phyloP scores from a whole-genome alignment of 2,113 vertebrate genomes.

The Equus quagga region DNA sequence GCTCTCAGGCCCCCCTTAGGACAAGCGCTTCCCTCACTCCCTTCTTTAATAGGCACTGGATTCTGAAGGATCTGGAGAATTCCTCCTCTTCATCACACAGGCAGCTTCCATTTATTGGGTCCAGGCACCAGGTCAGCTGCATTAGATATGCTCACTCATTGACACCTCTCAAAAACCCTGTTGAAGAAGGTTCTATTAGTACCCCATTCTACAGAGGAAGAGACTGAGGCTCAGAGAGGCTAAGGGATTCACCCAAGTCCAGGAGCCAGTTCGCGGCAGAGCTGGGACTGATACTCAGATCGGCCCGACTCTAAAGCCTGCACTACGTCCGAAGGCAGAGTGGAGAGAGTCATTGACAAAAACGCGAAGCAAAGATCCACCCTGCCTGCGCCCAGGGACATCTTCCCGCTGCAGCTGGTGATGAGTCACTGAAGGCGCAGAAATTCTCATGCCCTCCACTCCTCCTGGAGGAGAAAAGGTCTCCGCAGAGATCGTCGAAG shows the following conservation, averaged over 20 bases:
- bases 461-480: constrained; percentile 27
- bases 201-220: not conserved
- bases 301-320: not conserved
- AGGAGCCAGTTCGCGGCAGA: not conserved
- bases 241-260: not conserved
- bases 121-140: constrained; percentile 13
- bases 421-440: constrained; percentile 41
- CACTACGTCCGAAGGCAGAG: not conserved
- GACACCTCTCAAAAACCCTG: not conserved
- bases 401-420: not conserved
- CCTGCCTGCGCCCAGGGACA: not conserved
- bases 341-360: not conserved
- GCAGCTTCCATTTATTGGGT: not conserved
- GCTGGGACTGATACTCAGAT: not conserved
- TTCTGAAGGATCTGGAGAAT: constrained; percentile 28
- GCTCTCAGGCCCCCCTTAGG: not conserved
- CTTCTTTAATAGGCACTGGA: not conserved
- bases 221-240: constrained; percentile 4
- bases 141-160: not conserved
- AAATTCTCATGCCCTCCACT: not conserved
- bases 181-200: not conserved
- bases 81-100: not conserved
- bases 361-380: not conserved
- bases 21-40: not conserved
- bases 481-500: not conserved